phyloP scores from a whole-genome alignment of 2,113 vertebrate species.

The Gavia stellata region DNA sequence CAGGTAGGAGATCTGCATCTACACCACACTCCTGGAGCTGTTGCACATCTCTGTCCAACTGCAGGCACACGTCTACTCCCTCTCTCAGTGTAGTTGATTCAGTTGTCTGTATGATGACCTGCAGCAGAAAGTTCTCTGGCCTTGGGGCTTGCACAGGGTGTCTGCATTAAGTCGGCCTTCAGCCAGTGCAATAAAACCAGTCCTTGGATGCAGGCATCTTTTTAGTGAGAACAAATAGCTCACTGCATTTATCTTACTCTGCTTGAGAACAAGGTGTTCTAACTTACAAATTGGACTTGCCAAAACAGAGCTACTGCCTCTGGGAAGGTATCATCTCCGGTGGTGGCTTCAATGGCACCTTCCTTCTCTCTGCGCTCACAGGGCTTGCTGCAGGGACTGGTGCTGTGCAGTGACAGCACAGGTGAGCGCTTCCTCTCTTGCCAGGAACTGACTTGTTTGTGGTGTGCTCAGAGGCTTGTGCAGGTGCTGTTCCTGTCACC shows the following conservation, averaged over 20 bases:
- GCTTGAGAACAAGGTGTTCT: background rate
- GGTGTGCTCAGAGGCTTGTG: fast-evolving
- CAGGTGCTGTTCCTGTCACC: background rate
- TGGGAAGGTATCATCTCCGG: background rate
- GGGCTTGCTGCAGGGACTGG: background rate
- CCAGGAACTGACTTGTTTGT: background rate
- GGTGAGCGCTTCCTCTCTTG: background rate
- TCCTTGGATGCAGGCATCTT: background rate
- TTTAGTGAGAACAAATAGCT: background rate
- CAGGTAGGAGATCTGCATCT: background rate
- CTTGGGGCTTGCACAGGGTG: background rate
- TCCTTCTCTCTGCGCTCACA: background rate
- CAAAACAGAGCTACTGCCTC: background rate
- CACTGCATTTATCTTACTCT: background rate
- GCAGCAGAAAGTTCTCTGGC: background rate
- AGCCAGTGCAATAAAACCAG: background rate
- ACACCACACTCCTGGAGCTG: background rate
- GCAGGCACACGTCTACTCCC: background rate
- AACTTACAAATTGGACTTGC: background rate
- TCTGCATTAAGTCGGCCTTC: background rate
- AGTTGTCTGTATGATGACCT: background rate
- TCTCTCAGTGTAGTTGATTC: background rate
- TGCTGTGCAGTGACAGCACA: fast-evolving
- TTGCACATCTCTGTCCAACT: background rate
- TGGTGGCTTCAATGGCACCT: background rate